Base-by-base conservation (phyloP, 2,888 invertebrate species). In the Tinea semifulvella region DNA sequence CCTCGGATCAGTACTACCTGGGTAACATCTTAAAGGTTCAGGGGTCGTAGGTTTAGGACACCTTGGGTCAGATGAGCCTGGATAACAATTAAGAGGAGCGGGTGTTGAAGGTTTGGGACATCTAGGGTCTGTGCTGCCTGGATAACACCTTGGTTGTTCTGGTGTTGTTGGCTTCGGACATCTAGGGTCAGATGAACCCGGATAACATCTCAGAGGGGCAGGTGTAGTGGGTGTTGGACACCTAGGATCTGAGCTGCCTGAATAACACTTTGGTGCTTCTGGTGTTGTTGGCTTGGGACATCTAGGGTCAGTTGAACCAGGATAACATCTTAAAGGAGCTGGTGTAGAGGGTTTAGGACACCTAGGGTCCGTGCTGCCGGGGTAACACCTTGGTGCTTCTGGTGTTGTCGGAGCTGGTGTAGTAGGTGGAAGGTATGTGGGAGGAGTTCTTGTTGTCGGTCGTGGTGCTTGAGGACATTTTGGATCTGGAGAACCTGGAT, bases 51-150 rank as follows among this genome's bases (percentile, higher is more conserved):
- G 58, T 44, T 51, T 49, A 2, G 58, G 60, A 46, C 66, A 68
- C 17, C 63, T 52, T 1, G 63, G 61, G 48, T 68, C 68, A 2
- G 39, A 44, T 5, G 60, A 60, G 8, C 68, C 70, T 2, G 68
- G 70, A 42, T 55, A 73, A 40, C 69, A 72, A 0, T 48, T 52
- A 7, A 57, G 57, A 4, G 50, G 50, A 39, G 55, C 54, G 53
- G 79, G 58, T 0, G 56, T 56, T 5, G 60, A 54, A 2, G 60
- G 54, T 50, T 56, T 55, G 0, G 59, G 61, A 22, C 63, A 65
- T 8, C 61, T 47, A 0, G 61, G 57, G 36, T 69, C 65, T 1
- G 47, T 53, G 10, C 53, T 57, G 0, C 62, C 68, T 0, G 66
- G 65, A 49, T 47, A 63, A 42, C 66, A 64, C 0, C 49, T 52